Conservation (phyloP, 53 echinoderm and acorn worm genomes). For the Actinopyga echinites region DNA sequence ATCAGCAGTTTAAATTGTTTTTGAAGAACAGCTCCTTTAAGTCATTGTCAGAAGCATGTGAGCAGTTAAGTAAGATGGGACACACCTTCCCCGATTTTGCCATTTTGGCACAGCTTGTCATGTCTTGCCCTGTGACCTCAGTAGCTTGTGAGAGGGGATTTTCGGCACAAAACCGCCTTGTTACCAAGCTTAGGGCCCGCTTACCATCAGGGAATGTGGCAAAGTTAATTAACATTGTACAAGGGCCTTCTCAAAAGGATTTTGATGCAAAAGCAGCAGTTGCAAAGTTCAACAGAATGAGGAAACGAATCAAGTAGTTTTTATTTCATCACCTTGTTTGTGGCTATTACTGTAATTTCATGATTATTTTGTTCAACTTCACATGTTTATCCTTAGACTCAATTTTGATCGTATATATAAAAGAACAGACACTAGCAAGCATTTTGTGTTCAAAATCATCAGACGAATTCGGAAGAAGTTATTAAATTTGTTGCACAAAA, state of each 20-base stretch:
- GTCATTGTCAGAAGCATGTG: neutral
- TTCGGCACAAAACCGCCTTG: neutral
- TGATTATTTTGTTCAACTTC: no score
- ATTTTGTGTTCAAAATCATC: no score
- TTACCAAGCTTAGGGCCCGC: neutral
- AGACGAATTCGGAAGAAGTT: no score
- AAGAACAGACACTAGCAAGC: no score
- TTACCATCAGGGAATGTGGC: neutral
- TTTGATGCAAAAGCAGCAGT: slow-evolving; percentile 2
- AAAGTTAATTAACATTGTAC: neutral
- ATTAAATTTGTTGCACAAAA: no score
- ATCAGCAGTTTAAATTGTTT: neutral
- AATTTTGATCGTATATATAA: no score
- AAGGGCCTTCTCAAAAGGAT: neutral
- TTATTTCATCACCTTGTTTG: no score
- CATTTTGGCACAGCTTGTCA: neutral
- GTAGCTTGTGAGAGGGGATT: neutral
- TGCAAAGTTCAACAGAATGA: neutral
- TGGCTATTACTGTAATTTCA: no score
- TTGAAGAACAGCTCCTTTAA: neutral
- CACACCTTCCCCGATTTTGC: neutral
- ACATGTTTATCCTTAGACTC: no score
- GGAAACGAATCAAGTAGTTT: neutral
- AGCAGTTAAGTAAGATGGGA: neutral
- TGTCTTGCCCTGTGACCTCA: neutral